These are phyloP conservation scores for Holothuria scabra DNA, from an alignment of 53 echinoderm and acorn worm genomes.

Conservation along the genomic window DNA sequence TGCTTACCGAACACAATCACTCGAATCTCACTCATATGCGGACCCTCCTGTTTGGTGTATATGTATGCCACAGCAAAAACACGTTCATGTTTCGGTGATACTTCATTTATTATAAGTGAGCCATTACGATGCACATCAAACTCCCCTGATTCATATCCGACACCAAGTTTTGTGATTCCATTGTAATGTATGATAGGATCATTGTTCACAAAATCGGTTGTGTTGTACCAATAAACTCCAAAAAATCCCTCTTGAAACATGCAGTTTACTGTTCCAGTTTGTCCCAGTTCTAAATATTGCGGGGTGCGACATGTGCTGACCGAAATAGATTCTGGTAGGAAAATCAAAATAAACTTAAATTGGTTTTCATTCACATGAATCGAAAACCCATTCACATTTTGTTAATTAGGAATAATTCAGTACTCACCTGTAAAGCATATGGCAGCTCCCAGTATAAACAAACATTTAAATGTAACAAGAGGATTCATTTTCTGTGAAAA, in stretches of 20 bases:
- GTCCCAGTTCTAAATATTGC: constrained; percentile 4
- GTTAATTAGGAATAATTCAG: no score
- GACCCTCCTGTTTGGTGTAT: not conserved
- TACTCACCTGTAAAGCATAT: no score
- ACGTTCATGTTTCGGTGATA: not conserved
- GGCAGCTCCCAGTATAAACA: no score
- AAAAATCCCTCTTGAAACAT: not conserved
- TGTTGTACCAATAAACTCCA: not conserved
- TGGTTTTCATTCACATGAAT: no score
- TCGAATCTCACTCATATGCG: not conserved
- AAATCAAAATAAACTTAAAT: no score
- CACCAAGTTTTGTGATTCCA: not conserved
- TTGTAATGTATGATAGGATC: not conserved
- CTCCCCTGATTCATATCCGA: not conserved
- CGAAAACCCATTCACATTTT: no score
- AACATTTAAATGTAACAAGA: no score
- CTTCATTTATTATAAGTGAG: not conserved
- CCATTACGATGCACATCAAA: not conserved
- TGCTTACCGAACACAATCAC: not conserved
- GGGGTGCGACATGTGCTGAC: no score
- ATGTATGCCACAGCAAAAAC: not conserved
- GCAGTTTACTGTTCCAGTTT: not conserved
- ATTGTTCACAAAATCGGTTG: not conserved
- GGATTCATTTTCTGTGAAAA: no score
- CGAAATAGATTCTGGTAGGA: no score